Base-by-base conservation (phyloP, 2,797 vertebrate genomes). In the Rhodeus uyekii region DNA sequence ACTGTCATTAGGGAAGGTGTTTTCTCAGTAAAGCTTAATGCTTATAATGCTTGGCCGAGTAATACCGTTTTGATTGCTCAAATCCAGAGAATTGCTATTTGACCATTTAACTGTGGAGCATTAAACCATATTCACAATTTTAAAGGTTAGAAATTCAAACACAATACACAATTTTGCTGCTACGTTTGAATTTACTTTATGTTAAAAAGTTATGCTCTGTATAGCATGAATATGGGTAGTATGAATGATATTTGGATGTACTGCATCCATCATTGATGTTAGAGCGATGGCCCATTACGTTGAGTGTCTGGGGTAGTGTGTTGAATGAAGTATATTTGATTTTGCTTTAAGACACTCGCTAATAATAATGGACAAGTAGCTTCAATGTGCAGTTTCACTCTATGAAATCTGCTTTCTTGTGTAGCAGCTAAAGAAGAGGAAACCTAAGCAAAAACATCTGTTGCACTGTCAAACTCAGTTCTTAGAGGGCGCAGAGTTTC, bases 271-370 rank as follows among this genome's bases (percentile, higher is more conserved):
- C 7, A 22, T n/a, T n/a, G n/a, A n/a, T n/a, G n/a, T n/a, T 91
- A 88, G 82, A 80, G 10, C 9, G 69, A 63, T 69, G 69, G 72
- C 34, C 78, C 75, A 44, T 69, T 13, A n/a, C 65, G 36, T 67
- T 80, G 74, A 60, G 63, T 38, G 71, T 79, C 65, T 61, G 53
- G 12, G 80, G 72, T 60, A 44, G 64, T 39, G 4, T 19, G 46
- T 12, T 73, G 65, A 46, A 77, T 64, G 9, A 46, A 36, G 61
- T 75, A 32, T 27, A 80, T n/a, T 64, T 32, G 36, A 27, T 82
- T 63, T 44, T 32, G 19, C 48, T 78, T 77, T 46, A 72, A 72
- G 67, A 42, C 42, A 5, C 53, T 29, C 1, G 3, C 63, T 79
- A 81, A 76, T 69, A 68, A 76, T 18, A 80, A 34, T 42, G 32